Base-by-base conservation (phyloP, 2,113 vertebrate genomes). In the Pseudonaja textilis region DNA sequence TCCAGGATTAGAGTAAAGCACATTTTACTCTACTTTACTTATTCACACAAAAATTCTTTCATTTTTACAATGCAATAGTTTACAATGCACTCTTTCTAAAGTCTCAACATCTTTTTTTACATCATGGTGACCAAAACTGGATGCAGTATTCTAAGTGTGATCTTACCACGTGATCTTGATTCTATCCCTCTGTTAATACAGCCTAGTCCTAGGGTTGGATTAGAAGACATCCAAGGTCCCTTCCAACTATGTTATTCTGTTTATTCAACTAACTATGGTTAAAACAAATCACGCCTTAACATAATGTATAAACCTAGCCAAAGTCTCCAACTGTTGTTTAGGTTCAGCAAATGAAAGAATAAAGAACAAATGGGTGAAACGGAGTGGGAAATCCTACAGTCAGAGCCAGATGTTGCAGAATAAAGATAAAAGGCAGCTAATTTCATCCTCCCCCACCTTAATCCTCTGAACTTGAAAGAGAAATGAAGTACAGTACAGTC, bases 291-390 rank as follows among this genome's bases (percentile, higher is more conserved):
- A 81, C 2, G 6, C 34, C 69, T 39, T 39, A 81, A 39, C 69
- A 39, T 81, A 81, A 81, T 81, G 69, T 74, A 74, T 39, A 5
- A 20, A 81, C n/a, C 61, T n/a, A 69, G 61, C 2, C 61, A 69
- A 64, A 64, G 61, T 69, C 61, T 69, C 11, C 61, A 69, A n/a
- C 61, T 69, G 5, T 69, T 69, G 61, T n/a, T 69, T 69, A n/a
- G 3, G n/a, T 10, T 12, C 25, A 85, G 88, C 92, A 94, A 55
- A 0, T 87, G 89, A 92, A 96, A 50, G 69, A 45, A 90, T 5
- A 81, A 81, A 93, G 94, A 91, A 87, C 11, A 2, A 59, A 61
- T 47, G 25, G 69, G 54, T 29, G 22, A 29, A 45, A 42, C 29
- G 88, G 88, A 14, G 55, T 22, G 57, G 22, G 88, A 34, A 90